These are phyloP conservation scores for Drosophila rubida DNA, from an alignment of 2,888 invertebrate genomes.

Conservation along the genomic window DNA sequence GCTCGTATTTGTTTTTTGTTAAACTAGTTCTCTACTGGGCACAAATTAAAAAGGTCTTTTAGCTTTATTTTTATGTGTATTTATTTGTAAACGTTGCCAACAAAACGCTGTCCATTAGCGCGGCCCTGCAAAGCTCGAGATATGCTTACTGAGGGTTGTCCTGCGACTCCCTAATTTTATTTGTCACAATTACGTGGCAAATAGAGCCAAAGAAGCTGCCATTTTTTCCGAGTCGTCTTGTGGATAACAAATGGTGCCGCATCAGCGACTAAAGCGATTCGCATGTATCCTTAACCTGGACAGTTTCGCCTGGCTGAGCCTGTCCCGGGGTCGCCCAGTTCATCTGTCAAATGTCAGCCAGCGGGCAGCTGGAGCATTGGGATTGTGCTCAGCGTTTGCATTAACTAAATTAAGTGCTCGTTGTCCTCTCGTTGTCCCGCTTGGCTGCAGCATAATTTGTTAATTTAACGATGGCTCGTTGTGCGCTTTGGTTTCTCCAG, in stretches of 20 bases:
- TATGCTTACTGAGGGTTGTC: constrained; percentile 25
- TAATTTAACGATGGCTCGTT: constrained; percentile 69
- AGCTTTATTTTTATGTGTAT: constrained; percentile 9
- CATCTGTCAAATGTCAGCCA: constrained; percentile 81
- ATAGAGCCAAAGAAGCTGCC: constrained; percentile 38
- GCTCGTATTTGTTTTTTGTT: background rate
- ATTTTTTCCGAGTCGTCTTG: constrained; percentile 19
- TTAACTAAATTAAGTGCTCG: constrained; percentile 77
- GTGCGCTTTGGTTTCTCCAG: constrained; percentile 13
- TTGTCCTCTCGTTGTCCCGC: constrained; percentile 37
- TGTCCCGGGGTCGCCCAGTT: constrained; percentile 60
- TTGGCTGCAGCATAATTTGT: constrained; percentile 69
- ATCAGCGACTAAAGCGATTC: constrained; percentile 67
- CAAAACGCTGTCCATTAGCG: constrained; percentile 57
- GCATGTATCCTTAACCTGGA: constrained; percentile 57
- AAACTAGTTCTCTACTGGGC: background rate
- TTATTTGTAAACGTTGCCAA: constrained; percentile 58
- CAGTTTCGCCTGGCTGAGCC: constrained; percentile 30
- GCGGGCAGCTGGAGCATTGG: constrained; percentile 13
- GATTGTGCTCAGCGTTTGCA: constrained; percentile 53
- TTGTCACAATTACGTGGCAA: constrained; percentile 58
- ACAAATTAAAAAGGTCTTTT: background rate
- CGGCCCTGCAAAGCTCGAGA: background rate
- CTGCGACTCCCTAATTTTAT: constrained; percentile 31
- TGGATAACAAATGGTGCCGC: constrained; percentile 70